Evolutionary conservation across 2,888 invertebrate species (phyloP), one percentile per base, ranked within the genome.

Genomic region (Germaria angustata): DNA sequence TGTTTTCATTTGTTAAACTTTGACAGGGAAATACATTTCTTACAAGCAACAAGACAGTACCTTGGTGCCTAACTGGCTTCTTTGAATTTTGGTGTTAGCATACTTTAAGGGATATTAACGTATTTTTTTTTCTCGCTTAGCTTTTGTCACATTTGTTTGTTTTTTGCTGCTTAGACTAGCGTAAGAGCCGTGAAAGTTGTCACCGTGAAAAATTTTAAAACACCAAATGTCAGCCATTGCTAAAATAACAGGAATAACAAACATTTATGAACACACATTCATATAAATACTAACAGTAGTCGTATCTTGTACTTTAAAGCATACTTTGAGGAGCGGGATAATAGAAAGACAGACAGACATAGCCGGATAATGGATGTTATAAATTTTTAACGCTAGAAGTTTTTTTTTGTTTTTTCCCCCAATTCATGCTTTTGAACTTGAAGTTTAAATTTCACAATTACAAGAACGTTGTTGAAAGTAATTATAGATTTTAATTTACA

Each of bases 181-280:
- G 36, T 69, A 44, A 76, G 66, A 79, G 65, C 79, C 71, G 79
- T 82, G 79, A 75, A 79, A 76, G 76, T 82, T 82, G 82, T 82
- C 69, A 76, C 78, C 65, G n/a, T 41, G 41, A 17, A 68, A 49
- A 63, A 53, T 49, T 53, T 36, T 71, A 39, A 69, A 53, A 63
- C 28, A 63, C 20, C 68, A 66, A 79, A 71, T 72, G 57, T 41
- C 79, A 65, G n/a, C 36, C 72, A 73, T 80, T 73, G 79, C 68
- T 69, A 53, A 59, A 61, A 59, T 59, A 59, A 72, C 66, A 66
- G 55, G 73, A 69, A 75, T 69, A 49, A 20, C 44, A 66, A 76
- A 76, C 36, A 75, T 41, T 55, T 24, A 2, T 17, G 17, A 5
- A 39, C 28, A 44, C 4, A 39, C 39, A 20, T 24, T 49, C 2